phyloP scores from a whole-genome alignment of 2,888 invertebrate genomes.

The Mythimna albipuncta region DNA sequence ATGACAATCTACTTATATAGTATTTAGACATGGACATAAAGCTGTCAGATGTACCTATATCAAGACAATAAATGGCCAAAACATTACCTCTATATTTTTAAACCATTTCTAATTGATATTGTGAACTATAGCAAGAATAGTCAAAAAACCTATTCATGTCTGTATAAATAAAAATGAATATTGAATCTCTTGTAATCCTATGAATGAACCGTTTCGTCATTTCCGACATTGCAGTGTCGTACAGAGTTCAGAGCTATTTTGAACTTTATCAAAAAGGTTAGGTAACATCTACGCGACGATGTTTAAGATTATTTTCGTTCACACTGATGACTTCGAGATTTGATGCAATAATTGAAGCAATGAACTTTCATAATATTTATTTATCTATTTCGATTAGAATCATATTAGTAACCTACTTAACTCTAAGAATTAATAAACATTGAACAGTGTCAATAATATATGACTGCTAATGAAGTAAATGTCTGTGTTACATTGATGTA shows the following conservation, averaged over 20 bases:
- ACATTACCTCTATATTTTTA: not conserved
- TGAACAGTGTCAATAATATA: constrained; percentile 7
- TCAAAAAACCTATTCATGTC: constrained; percentile 28
- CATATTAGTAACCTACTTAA: not conserved
- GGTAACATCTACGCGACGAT: constrained; percentile 6
- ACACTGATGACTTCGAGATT: not conserved
- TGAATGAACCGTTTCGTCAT: constrained; percentile 42
- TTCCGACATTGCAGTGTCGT: constrained; percentile 30
- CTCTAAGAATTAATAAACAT: not conserved
- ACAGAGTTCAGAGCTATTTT: constrained; percentile 20
- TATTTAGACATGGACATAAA: not conserved
- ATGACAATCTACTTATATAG: not conserved
- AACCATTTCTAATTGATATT: constrained; percentile 2
- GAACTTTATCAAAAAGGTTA: constrained; percentile 27
- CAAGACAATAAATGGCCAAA: not conserved
- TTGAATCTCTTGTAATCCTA: constrained; percentile 25
- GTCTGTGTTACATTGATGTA: not conserved
- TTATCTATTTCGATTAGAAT: not conserved
- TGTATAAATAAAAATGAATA: constrained; percentile 24
- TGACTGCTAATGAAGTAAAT: not conserved
- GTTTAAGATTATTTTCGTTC: not conserved
- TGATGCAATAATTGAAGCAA: not conserved
- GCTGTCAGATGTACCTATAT: not conserved
- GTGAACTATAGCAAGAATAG: constrained; percentile 17
- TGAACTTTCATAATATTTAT: not conserved